A percentile compares a stretch with the other conserved stretches of the same genome.
phyloP scores from a whole-genome alignment of 2,888 invertebrate genomes.

The Coelogynopora nodosa region DNA sequence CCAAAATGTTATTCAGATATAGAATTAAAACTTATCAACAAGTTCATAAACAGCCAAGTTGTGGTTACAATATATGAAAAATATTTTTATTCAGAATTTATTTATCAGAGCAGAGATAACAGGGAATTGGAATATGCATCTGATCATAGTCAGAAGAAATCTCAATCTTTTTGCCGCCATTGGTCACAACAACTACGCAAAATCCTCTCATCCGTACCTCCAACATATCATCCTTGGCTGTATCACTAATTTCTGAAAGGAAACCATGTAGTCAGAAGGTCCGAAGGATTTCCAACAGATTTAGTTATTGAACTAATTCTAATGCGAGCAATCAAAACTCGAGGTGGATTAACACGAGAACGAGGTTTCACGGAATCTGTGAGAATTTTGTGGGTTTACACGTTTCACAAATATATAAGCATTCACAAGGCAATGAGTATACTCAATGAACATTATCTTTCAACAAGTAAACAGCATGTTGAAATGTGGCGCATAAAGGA shows the following conservation, averaged over 20 bases:
- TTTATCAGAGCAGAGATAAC: constrained; percentile 11
- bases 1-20: constrained; percentile 1
- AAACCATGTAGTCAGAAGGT: constrained; percentile 48
- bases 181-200: constrained; percentile 48
- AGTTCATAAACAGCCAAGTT: constrained; percentile 18
- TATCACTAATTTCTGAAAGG: constrained; percentile 47
- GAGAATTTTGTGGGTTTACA: constrained; percentile 27
- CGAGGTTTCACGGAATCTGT: constrained; percentile 47
- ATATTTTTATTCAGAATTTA: not conserved
- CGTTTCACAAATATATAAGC: not conserved
- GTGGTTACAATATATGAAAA: constrained; percentile 1
- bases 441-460: not conserved
- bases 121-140: not conserved
- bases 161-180: not conserved
- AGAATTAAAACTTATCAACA: constrained; percentile 2
- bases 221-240: constrained; percentile 48
- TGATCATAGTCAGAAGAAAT: not conserved
- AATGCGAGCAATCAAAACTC: constrained; percentile 50
- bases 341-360: constrained; percentile 50
- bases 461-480: constrained; percentile 14
- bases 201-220: constrained; percentile 50
- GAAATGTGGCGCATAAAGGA: not conserved
- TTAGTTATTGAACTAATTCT: constrained; percentile 51
- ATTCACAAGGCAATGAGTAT: constrained; percentile 23
- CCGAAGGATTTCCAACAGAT: constrained; percentile 50